Evolutionary conservation across 2,888 invertebrate genomes (phyloP), one percentile per base, ranked within the genome.

Genomic region (Ectropis crepuscularia): DNA sequence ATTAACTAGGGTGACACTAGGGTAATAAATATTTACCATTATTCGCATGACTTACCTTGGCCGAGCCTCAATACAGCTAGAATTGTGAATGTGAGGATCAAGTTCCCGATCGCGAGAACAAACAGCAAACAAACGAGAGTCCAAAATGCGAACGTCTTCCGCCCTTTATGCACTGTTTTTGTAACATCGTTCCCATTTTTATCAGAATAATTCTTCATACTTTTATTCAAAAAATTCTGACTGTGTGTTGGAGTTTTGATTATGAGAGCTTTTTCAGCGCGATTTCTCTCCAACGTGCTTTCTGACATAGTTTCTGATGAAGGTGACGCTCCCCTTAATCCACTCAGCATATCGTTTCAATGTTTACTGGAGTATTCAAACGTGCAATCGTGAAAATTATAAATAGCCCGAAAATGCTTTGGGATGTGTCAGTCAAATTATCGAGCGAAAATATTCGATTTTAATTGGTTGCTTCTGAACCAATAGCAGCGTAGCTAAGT

Each of bases 41-140:
- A n/a, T n/a, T n/a, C n/a, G n/a, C n/a, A n/a, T n/a, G n/a, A 57
- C 42, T 75, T 81, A 93, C 93, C 92, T 81, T 95, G 95, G 0
- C 97, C 97, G 63, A 98, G 93, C 63, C 96, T 93, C 48, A 98
- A 83, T 0, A 98, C 97, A 6, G 96, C 96, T 61, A 97, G 94
- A 57, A 98, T 96, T 0, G 96, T 96, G 46, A 97, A 94, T 0
- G 97, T 98, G 4, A 98, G 87, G 45, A 97, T 89, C 55, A 97
- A 92, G 89, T 98, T 97, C 9, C 96, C 97, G 47, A 97, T 93
- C 0, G 96, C 96, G 16, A 98, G 85, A 6, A 96, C 86, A 59
- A 96, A 94, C 6, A 97, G 84, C 43, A 96, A 86, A 50, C 94
- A 93, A 41, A 97, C 95, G 9, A 97, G 89, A 0, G 95, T 95